A percentile compares a stretch with the other conserved stretches of the same genome.
These are phyloP conservation scores for Tringa solitaria DNA, from an alignment of 2,113 vertebrate species.

Conservation along the genomic window DNA sequence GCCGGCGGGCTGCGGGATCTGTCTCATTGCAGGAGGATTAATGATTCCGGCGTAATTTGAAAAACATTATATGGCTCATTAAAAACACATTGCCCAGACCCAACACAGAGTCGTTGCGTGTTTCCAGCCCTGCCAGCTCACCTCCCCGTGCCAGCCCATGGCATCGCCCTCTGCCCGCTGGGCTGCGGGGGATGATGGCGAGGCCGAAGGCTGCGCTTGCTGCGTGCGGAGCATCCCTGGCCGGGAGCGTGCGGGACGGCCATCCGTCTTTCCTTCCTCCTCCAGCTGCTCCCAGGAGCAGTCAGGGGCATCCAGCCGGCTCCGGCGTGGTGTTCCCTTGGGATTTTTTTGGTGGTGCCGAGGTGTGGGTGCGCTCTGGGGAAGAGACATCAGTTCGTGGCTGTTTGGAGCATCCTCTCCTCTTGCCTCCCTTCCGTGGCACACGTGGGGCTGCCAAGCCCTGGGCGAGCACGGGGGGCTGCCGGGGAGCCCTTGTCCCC, in stretches of 20 bases:
- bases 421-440: fast-evolving
- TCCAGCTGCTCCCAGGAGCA: not conserved
- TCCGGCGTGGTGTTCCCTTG: fast-evolving
- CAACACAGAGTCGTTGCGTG: not conserved
- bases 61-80: conserved; percentile 49
- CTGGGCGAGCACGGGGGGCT: fast-evolving
- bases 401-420: not conserved
- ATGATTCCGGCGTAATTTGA: conserved; percentile 9
- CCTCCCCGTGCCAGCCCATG: not conserved
- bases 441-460: not conserved
- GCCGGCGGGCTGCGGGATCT: not conserved
- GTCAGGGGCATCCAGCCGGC: fast-evolving
- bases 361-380: not conserved
- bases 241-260: fast-evolving
- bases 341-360: not conserved
- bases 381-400: fast-evolving
- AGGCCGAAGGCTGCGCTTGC: not conserved
- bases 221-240: fast-evolving
- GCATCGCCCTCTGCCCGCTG: not conserved
- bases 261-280: fast-evolving
- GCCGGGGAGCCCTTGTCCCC: not conserved
- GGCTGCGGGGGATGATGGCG: not conserved
- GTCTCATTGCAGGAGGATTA: conserved; percentile 64
- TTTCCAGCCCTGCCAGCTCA: not conserved
- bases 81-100: conserved; percentile 47